Conservation (phyloP, 2,113 vertebrate genomes). For the Telmatochromis brachygnathus region DNA sequence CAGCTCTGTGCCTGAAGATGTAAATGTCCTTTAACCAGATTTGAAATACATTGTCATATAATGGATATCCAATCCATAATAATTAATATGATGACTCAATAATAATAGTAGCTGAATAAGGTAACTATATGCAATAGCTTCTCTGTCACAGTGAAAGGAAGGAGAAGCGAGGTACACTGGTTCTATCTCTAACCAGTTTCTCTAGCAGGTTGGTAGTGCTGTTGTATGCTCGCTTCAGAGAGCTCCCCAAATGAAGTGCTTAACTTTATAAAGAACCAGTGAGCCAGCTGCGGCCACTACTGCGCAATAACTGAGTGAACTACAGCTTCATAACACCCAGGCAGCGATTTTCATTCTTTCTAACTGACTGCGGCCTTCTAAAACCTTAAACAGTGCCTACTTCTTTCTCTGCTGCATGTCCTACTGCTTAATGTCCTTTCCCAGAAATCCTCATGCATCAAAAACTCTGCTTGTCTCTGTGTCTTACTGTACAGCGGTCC, state of each 20-base stretch:
- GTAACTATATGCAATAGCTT: background rate
- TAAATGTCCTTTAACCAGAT: background rate
- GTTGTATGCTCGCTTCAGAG: background rate
- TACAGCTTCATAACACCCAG: background rate
- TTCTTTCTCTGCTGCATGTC: background rate
- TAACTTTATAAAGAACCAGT: background rate
- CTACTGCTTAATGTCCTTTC: background rate
- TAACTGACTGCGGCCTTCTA: background rate
- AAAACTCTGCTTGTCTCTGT: background rate
- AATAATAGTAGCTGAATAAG: background rate
- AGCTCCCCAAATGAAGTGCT: background rate
- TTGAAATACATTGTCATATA: background rate
- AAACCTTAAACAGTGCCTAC: background rate
- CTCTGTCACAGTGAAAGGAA: background rate
- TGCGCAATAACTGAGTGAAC: background rate
- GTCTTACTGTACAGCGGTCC: background rate
- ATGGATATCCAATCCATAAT: background rate
- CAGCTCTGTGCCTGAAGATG: accelerated
- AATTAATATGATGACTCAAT: background rate
- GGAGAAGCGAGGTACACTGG: background rate
- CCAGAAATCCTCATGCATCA: background rate
- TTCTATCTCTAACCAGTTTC: background rate
- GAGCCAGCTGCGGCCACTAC: background rate
- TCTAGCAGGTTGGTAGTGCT: background rate
- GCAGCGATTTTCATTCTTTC: background rate